Percentiles rank a stretch among this genome's conserved stretches.
These are phyloP conservation scores for Ardeotis arabs DNA, from an alignment of 2,113 vertebrate genomes.

Conservation along the genomic window DNA sequence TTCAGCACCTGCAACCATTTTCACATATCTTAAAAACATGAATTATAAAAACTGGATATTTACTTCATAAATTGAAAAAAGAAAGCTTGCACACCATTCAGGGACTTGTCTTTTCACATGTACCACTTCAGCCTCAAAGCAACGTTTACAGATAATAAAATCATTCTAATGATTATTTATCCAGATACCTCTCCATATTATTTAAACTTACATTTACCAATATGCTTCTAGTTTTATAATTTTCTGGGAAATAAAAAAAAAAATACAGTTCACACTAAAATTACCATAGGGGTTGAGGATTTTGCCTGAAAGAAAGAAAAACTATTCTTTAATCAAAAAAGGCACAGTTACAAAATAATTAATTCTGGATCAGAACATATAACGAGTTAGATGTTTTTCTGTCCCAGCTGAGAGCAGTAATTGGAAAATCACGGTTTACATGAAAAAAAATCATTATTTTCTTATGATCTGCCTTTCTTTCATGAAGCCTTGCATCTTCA, in stretches of 20 bases:
- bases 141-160: background rate
- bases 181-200: background rate
- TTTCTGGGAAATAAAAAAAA: background rate
- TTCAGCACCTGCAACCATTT: background rate
- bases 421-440: slow-evolving; percentile 73
- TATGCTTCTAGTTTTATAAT: background rate
- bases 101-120: background rate
- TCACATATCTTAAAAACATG: background rate
- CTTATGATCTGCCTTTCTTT: slow-evolving; percentile 59
- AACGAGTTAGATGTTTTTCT: slow-evolving; percentile 34
- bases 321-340: slow-evolving; percentile 59
- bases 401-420: slow-evolving; percentile 66
- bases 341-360: slow-evolving; percentile 55
- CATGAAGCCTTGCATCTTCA: slow-evolving; percentile 49
- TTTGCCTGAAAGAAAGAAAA: background rate
- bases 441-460: slow-evolving; percentile 46
- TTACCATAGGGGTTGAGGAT: background rate
- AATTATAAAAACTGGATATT: background rate
- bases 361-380: slow-evolving; percentile 51
- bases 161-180: background rate
- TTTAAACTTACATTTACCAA: background rate
- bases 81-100: background rate
- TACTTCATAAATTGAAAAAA: background rate
- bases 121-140: background rate
- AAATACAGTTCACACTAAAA: background rate